Evolutionary conservation across 2,888 invertebrate genomes (phyloP).

Genomic region (Xestia rhomboidea): DNA sequence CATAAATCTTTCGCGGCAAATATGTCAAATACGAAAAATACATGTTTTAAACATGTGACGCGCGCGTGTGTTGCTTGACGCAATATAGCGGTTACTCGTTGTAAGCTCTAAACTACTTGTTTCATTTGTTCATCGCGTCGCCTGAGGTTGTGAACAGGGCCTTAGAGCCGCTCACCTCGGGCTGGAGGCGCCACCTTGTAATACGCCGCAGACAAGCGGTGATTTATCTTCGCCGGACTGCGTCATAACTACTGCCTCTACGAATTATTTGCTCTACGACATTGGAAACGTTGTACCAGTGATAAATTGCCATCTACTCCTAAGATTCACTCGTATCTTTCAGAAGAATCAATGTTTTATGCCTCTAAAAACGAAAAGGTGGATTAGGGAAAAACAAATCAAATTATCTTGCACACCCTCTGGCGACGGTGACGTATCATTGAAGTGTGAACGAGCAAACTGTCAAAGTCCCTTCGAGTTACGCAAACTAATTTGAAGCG

Average conservation of each 20-base stretch:
- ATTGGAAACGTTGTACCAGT: conserved; percentile 42
- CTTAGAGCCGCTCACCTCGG: conserved; percentile 35
- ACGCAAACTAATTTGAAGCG: conserved; percentile 63
- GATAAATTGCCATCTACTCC: conserved; percentile 50
- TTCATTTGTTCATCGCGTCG: neutral
- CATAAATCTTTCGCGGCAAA: neutral
- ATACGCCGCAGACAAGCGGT: conserved; percentile 47
- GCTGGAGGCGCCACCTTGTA: conserved; percentile 40
- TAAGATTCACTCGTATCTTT: conserved; percentile 31
- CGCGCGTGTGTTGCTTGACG: neutral
- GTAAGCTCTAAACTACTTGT: neutral
- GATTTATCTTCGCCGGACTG: conserved; percentile 62
- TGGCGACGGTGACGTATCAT: conserved; percentile 31
- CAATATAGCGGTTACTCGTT: neutral
- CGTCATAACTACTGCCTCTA: conserved; percentile 62
- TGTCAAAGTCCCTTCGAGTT: conserved; percentile 53
- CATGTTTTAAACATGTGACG: neutral
- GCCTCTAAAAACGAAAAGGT: neutral
- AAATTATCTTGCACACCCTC: conserved; percentile 26
- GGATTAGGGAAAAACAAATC: conserved; percentile 28
- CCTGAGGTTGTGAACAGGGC: neutral
- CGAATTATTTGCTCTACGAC: conserved; percentile 62
- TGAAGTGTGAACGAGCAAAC: conserved; percentile 50
- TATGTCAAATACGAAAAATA: too few relatives aligned
- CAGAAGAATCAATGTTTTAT: conserved; percentile 6